phyloP scores from a whole-genome alignment of 2,113 vertebrate genomes.

The Danionella cerebrum region DNA sequence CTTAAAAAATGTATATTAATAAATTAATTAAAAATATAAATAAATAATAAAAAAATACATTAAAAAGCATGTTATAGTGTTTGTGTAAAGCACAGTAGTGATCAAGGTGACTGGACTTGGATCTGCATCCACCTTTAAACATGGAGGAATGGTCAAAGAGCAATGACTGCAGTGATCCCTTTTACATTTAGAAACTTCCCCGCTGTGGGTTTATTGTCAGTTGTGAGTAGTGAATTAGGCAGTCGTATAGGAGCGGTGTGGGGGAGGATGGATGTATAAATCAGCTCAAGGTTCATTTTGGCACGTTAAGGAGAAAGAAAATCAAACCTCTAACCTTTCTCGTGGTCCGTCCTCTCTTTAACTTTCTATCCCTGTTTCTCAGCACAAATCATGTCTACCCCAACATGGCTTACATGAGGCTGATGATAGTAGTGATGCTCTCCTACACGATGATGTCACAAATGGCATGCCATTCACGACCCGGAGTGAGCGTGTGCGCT shows the following conservation, averaged over 20 bases:
- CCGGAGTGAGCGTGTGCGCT: not conserved
- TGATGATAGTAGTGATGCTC: conserved; percentile 11
- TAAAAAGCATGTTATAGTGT: too few relatives aligned
- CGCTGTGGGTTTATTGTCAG: not conserved
- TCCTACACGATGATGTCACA: conserved; percentile 4
- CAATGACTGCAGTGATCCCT: not conserved
- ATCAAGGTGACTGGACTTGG: too few relatives aligned
- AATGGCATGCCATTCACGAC: not conserved
- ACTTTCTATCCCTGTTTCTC: not conserved
- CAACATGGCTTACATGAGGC: not conserved
- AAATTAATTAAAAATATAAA: too few relatives aligned
- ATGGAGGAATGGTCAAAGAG: not conserved
- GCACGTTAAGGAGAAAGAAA: conserved; percentile 21
- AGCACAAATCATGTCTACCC: not conserved
- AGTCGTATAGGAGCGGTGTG: not conserved
- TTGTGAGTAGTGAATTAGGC: conserved; percentile 5
- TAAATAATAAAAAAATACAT: too few relatives aligned
- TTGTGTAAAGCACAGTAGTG: too few relatives aligned
- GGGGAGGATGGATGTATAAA: conserved; percentile 20
- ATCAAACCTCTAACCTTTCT: not conserved
- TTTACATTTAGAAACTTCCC: not conserved
- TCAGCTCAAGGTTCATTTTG: conserved; percentile 15
- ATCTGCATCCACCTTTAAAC: not conserved
- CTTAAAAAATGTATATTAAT: too few relatives aligned
- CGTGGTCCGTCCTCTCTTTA: not conserved